A percentile compares a stretch with the other conserved stretches of the same genome.
Conservation (phyloP, 2,797 vertebrate species). For the Gephyroberyx darwinii region DNA sequence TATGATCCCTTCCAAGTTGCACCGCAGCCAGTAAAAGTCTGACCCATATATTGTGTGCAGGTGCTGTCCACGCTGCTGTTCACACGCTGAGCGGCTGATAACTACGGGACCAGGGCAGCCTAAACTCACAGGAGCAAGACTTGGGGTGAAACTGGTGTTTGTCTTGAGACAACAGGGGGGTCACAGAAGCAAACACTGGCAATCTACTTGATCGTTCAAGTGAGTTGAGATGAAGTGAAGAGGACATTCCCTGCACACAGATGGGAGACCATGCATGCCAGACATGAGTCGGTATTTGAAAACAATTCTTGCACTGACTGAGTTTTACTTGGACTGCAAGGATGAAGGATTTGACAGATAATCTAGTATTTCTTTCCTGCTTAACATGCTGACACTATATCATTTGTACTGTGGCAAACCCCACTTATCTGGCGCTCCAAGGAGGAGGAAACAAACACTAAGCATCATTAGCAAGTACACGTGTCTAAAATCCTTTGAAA, state of each 20-base stretch:
- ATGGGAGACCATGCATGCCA: not conserved
- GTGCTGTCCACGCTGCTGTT: slow-evolving; percentile 44
- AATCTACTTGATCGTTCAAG: not conserved
- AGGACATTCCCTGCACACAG: not conserved
- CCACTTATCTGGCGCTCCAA: not conserved
- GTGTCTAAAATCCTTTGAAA: not conserved
- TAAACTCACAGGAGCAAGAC: slow-evolving; percentile 18
- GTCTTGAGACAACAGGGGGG: slow-evolving; percentile 29
- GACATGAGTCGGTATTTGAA: not conserved
- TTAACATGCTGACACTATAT: not conserved
- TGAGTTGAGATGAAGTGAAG: not conserved
- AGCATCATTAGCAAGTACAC: not conserved
- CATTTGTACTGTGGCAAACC: not conserved
- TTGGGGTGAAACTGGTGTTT: slow-evolving; percentile 10
- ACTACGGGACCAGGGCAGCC: slow-evolving; percentile 31
- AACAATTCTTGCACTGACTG: not conserved
- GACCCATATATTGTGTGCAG: slow-evolving; percentile 66
- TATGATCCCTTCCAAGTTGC: slow-evolving; percentile 37
- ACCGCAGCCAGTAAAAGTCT: slow-evolving; percentile 52
- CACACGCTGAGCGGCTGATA: slow-evolving; percentile 52
- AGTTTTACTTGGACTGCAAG: not conserved
- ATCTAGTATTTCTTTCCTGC: too few species aligned
- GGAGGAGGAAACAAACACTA: not conserved
- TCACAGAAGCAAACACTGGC: slow-evolving; percentile 29
- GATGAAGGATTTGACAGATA: not conserved